Conservation (phyloP, 37 sponge, comb jelly and placozoan genomes). For the Chondrilla cf. caribensis region DNA sequence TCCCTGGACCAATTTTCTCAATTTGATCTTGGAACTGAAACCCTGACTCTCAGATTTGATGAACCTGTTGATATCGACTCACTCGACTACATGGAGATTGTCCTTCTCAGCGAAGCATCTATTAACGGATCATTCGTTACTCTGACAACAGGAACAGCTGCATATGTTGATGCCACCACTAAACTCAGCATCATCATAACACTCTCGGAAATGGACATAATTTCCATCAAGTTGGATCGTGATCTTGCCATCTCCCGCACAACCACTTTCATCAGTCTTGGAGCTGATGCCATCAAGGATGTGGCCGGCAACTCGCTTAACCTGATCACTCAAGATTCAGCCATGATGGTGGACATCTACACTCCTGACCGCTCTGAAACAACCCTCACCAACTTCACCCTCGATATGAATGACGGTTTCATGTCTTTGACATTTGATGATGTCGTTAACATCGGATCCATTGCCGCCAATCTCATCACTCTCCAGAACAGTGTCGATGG, state of each 20-base stretch:
- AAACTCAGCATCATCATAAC: constrained; percentile 42
- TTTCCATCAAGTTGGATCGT: constrained; percentile 51
- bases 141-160: constrained; percentile 40
- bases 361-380: constrained; percentile 43
- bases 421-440: constrained; percentile 70
- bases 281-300: constrained; percentile 46
- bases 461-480: constrained; percentile 50
- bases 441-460: constrained; percentile 47
- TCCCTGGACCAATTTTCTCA: constrained; percentile 38
- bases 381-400: constrained; percentile 38
- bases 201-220: constrained; percentile 46
- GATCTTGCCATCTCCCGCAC: constrained; percentile 23
- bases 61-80: constrained; percentile 64
- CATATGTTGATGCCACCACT: constrained; percentile 24
- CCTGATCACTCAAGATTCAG: constrained; percentile 27
- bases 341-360: background rate
- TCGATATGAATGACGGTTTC: constrained; percentile 70
- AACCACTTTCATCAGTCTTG: constrained; percentile 51
- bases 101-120: constrained; percentile 46
- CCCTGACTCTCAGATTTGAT: constrained; percentile 62
- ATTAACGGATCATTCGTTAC: constrained; percentile 34
- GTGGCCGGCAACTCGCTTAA: constrained; percentile 48
- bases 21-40: constrained; percentile 59
- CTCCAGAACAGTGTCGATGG: constrained; percentile 44
- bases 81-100: constrained; percentile 23